Evolutionary conservation across 92 coral and sea anemone genomes (phyloP).

Genomic region (Epizoanthus ramosus): DNA sequence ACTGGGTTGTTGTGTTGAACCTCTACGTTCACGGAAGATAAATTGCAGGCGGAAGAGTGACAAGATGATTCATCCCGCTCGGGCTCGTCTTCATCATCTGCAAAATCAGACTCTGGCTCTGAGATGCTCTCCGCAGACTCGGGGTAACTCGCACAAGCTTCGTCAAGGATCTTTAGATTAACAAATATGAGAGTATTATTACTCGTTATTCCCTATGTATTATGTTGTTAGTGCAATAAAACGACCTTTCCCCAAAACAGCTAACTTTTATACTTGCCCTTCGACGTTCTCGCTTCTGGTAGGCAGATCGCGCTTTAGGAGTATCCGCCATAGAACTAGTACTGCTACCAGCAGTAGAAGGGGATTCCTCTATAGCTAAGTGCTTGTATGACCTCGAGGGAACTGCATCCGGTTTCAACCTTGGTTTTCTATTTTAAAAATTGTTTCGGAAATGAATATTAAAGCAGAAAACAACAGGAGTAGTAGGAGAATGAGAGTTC

Average conservation of each 20-base stretch:
- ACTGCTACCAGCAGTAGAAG: too few species aligned
- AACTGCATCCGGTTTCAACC: conserved; percentile 26
- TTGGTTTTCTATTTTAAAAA: conserved; percentile 4
- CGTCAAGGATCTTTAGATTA: conserved; percentile 9
- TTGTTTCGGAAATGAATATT: too few species aligned
- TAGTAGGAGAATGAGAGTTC: too few species aligned
- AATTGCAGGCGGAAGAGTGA: background rate
- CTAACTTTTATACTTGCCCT: background rate
- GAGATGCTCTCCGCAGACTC: background rate
- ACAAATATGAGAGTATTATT: too few species aligned
- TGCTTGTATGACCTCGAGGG: conserved; percentile 21
- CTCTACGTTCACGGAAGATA: background rate
- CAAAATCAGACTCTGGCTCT: background rate
- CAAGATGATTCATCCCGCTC: background rate
- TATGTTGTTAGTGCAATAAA: too few species aligned
- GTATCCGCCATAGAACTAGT: background rate
- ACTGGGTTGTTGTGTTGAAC: background rate
- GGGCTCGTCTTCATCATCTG: background rate
- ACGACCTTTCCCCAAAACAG: too few species aligned
- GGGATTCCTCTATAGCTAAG: background rate
- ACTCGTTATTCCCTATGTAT: too few species aligned
- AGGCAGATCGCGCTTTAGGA: conserved; percentile 21
- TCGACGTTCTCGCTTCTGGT: conserved; percentile 25
- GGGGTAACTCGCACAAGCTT: conserved; percentile 7
- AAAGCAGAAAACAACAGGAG: too few species aligned